phyloP scores from a whole-genome alignment of 2,888 invertebrate genomes.

The Copidosoma aretas region DNA sequence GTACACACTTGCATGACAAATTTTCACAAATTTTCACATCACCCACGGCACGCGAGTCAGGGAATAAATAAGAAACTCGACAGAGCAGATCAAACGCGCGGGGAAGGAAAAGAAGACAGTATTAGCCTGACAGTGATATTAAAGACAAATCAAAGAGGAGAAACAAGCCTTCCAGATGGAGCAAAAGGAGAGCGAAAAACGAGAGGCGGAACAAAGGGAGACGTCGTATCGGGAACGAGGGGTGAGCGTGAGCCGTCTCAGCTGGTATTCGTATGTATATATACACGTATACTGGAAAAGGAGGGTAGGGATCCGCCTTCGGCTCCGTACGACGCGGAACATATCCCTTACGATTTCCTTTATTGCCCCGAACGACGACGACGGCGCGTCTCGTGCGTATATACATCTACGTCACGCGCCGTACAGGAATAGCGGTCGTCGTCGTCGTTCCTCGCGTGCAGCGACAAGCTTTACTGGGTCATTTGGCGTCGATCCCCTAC shows the following conservation, averaged over 20 bases:
- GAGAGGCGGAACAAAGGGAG: background rate
- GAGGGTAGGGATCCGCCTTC: background rate
- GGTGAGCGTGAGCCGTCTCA: background rate
- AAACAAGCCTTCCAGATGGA: background rate
- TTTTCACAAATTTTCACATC: too few relatives aligned
- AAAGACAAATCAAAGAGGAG: background rate
- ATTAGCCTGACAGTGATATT: too few relatives aligned
- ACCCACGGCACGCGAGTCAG: too few relatives aligned
- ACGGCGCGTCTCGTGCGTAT: conserved; percentile 13
- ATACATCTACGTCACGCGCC: conserved; percentile 48
- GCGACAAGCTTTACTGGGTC: too few relatives aligned
- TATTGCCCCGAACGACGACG: conserved; percentile 47
- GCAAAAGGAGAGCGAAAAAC: background rate
- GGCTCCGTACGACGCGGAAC: conserved; percentile 19
- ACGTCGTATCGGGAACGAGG: background rate
- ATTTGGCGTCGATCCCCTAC: too few relatives aligned
- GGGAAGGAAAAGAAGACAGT: too few relatives aligned
- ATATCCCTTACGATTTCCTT: conserved; percentile 49
- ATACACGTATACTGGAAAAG: too few relatives aligned
- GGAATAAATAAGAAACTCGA: too few relatives aligned
- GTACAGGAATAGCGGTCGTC: conserved; percentile 44
- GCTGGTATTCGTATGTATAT: too few relatives aligned
- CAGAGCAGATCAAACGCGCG: too few relatives aligned
- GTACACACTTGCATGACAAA: too few relatives aligned
- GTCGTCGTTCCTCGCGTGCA: conserved; percentile 42